Percentiles rank a stretch among this genome's conserved stretches.
phyloP scores from a whole-genome alignment of 2,113 vertebrate genomes.

The Otis tarda region DNA sequence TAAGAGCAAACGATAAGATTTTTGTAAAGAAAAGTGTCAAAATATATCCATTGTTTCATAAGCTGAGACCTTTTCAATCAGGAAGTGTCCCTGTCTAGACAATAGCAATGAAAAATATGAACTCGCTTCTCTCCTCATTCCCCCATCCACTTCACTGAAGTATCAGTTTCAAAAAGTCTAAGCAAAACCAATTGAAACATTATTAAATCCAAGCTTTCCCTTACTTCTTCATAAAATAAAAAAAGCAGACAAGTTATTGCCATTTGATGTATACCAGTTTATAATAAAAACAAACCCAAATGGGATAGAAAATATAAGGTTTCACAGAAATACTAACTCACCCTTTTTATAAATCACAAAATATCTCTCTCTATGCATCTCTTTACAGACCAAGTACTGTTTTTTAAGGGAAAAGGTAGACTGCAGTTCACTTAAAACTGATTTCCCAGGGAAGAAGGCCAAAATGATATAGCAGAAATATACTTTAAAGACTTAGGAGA shows the following conservation, averaged over 20 bases:
- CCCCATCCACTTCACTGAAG: background rate
- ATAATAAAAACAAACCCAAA: background rate
- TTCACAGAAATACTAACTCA: background rate
- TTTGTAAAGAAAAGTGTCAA: background rate
- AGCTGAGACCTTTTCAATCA: background rate
- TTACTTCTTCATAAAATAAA: background rate
- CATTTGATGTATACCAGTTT: background rate
- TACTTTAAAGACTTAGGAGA: background rate
- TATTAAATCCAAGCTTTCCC: background rate
- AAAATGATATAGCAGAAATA: background rate
- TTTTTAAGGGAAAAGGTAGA: background rate
- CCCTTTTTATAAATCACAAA: background rate
- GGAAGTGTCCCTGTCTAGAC: background rate
- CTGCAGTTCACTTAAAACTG: background rate
- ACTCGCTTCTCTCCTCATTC: background rate
- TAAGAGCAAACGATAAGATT: background rate
- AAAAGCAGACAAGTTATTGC: background rate
- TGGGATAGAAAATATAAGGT: background rate
- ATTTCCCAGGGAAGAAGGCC: background rate
- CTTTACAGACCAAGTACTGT: background rate
- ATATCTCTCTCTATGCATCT: background rate
- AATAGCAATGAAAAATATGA: background rate
- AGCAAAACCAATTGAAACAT: background rate
- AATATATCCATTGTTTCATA: background rate
- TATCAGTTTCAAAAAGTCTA: background rate